Percentiles rank a stretch among this genome's conserved stretches.
Evolutionary conservation across 2,888 invertebrate species (phyloP).

Genomic region (Priocnemis perturbator): DNA sequence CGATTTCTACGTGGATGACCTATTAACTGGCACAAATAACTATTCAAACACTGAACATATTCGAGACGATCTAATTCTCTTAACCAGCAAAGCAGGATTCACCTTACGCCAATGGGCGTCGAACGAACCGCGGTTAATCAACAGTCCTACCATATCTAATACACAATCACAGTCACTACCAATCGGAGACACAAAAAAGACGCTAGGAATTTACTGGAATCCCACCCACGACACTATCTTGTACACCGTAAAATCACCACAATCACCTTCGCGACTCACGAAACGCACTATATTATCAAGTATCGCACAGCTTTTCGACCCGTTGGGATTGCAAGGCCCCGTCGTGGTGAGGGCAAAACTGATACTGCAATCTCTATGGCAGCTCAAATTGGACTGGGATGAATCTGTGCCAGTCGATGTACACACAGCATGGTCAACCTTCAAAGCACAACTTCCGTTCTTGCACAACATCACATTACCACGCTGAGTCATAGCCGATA

Average conservation of each 20-base stretch:
- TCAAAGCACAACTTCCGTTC: neutral
- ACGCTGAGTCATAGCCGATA: neutral
- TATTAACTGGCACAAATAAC: too few species aligned
- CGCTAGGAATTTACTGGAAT: too few species aligned
- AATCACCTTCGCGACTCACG: neutral
- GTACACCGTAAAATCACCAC: conserved; percentile 11
- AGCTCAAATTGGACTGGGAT: neutral
- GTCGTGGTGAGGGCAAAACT: neutral
- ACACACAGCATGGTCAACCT: neutral
- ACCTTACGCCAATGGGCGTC: neutral
- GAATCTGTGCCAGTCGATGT: neutral
- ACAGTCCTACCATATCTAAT: neutral
- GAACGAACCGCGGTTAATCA: neutral
- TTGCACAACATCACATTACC: neutral
- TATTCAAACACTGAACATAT: too few species aligned
- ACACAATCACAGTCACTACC: neutral
- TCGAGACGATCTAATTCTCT: neutral
- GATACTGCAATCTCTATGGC: neutral
- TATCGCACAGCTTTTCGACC: neutral
- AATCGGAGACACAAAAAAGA: conserved; percentile 13
- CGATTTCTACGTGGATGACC: too few species aligned
- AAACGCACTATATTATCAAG: neutral
- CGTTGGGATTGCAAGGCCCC: neutral
- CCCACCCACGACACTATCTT: conserved; percentile 15
- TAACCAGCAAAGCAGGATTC: neutral